Percentiles rank a stretch among this genome's conserved stretches.
Evolutionary conservation across 2,797 vertebrate genomes (phyloP).

Genomic region (Enteromius trimaculatus): DNA sequence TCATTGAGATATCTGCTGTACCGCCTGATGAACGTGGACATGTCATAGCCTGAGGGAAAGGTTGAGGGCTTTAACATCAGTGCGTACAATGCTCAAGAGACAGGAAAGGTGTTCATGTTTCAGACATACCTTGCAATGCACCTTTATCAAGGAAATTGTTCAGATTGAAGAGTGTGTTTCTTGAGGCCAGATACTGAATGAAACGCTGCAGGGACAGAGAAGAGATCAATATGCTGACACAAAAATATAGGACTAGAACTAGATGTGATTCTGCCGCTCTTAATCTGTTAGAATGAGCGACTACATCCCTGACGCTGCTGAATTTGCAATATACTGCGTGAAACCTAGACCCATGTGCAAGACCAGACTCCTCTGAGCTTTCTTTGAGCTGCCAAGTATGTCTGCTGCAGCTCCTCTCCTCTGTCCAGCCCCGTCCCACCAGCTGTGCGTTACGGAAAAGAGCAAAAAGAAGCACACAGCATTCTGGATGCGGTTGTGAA

Average conservation of each 20-base stretch:
- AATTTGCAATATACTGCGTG: conserved; percentile 6
- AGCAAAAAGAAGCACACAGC: not conserved
- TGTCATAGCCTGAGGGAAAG: conserved; percentile 85
- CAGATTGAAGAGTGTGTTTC: conserved; percentile 93
- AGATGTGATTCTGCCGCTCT: not conserved
- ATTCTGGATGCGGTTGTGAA: conserved; percentile 30
- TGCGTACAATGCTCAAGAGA: not conserved
- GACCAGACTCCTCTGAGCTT: conserved; percentile 31
- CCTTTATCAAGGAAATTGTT: conserved; percentile 97
- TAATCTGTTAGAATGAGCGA: conserved; percentile 21
- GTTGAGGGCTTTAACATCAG: not conserved
- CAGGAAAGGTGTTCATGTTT: not conserved
- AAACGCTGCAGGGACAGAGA: conserved; percentile 82
- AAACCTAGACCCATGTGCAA: conserved; percentile 10
- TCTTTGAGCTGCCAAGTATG: conserved; percentile 21
- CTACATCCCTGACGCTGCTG: conserved; percentile 15
- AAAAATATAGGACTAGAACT: not conserved
- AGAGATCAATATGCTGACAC: conserved; percentile 22
- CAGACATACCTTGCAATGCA: conserved; percentile 88
- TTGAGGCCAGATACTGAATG: conserved; percentile 94
- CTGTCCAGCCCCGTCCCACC: not conserved
- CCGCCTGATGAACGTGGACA: conserved; percentile 93
- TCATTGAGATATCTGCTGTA: conserved; percentile 97
- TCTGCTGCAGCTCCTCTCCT: conserved; percentile 19
- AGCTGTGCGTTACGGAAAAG: conserved; percentile 14